phyloP scores from a whole-genome alignment of 2,113 vertebrate genomes.

The Anguilla japonica region DNA sequence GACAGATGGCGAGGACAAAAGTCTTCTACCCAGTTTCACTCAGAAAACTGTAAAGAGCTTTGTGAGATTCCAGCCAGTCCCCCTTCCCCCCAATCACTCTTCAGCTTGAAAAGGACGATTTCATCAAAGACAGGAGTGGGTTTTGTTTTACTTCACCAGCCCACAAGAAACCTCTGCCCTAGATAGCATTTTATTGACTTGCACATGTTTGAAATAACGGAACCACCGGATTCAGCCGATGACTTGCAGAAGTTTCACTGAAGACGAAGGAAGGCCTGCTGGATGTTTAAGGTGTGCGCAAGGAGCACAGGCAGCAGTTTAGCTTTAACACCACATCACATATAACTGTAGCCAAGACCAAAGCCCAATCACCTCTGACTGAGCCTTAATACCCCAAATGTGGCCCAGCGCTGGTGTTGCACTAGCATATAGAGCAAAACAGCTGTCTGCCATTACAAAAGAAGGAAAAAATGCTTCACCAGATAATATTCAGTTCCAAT shows the following conservation, averaged over 20 bases:
- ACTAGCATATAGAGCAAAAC: not conserved
- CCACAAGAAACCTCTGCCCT: not conserved
- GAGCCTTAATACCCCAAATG: no score
- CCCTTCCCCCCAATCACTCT: not conserved
- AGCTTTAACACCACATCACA: not conserved
- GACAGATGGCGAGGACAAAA: not conserved
- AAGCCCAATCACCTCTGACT: no score
- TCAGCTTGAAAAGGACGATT: not conserved
- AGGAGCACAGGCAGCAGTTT: not conserved
- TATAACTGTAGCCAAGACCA: not conserved
- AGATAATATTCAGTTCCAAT: no score
- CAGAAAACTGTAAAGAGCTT: not conserved
- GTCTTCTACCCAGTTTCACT: not conserved
- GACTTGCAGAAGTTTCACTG: not conserved
- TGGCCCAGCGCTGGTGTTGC: not conserved
- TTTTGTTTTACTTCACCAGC: not conserved
- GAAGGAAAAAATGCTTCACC: no score
- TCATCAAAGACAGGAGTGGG: slow-evolving; percentile 34
- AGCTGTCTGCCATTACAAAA: not conserved
- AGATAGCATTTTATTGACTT: not conserved
- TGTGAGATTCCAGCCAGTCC: not conserved
- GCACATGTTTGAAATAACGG: not conserved
- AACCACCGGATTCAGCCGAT: not conserved
- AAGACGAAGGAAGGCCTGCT: not conserved
- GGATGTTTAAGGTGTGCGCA: not conserved